Evolutionary conservation across 2,888 invertebrate species (phyloP), one percentile per base, ranked within the genome.

Genomic region (Zonitis immaculata): DNA sequence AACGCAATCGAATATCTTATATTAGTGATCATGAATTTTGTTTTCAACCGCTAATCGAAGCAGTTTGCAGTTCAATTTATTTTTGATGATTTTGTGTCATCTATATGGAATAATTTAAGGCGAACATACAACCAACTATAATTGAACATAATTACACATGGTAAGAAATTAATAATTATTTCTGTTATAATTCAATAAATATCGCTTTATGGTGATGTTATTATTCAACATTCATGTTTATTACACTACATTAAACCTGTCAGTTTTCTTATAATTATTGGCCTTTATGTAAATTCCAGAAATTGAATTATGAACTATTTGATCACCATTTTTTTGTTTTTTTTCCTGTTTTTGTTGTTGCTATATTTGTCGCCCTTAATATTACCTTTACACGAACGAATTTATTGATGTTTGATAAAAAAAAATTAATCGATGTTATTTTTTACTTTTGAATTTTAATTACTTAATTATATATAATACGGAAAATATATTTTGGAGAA

Each of bases 271-370:
- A 35, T 54, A 50, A 50, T 50, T 54, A 47, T 47, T 47, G 43
- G 42, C 47, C 30, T 54, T 47, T 54, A 54, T 47, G 46, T 32
- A 53, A 53, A 54, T 47, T 46, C 5, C 11, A 32, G 18, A 50
- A 54, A 54, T 48, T 52, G 48, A 52, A 52, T 54, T 54, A 54
- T 54, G 43, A 20, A 8, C 27, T 22, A 44, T 35, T 39, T 20
- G 18, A n/a, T 14, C 14, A 3, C 2, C 2, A 5, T 32, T 35
- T 20, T 20, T n/a, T 11, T 18, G 6, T 8, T 39, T 11, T 39
- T 39, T 9, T 20, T 39, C 8, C 5, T 26, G 1, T 26, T 26
- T 8, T 26, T 6, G 3, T 26, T 22, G 26, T 26, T 6, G 26
- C 8, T 26, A 1, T 26, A 26, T 26, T 26, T 22, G 26, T 26